Evolutionary conservation across 2,888 invertebrate species (phyloP).

Genomic region (Coenonympha glycerion): DNA sequence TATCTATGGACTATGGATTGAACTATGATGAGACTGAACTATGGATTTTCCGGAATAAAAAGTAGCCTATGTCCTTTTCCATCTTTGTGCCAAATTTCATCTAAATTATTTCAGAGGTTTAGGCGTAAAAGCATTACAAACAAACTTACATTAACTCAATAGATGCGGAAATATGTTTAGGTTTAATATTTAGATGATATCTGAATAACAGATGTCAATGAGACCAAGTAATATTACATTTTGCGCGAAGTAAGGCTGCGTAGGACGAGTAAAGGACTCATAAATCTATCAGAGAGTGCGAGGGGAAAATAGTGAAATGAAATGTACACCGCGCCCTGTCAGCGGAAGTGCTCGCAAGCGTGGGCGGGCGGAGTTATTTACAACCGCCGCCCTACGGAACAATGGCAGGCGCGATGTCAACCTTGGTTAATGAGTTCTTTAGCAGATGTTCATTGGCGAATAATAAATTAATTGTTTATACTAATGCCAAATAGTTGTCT

Average conservation of each 20-base stretch:
- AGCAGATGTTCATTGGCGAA: slow-evolving; percentile 7
- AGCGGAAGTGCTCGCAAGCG: slow-evolving; percentile 42
- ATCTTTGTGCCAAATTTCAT: no score
- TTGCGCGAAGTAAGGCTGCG: slow-evolving; percentile 37
- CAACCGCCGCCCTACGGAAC: slow-evolving; percentile 17
- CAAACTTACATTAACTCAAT: no score
- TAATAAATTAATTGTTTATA: neutral
- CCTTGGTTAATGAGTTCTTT: slow-evolving; percentile 12
- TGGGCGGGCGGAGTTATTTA: slow-evolving; percentile 50
- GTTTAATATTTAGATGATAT: no score
- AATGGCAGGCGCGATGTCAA: slow-evolving; percentile 16
- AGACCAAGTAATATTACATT: slow-evolving; percentile 17
- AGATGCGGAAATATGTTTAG: no score
- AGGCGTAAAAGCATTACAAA: no score
- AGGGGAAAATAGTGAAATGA: slow-evolving; percentile 54
- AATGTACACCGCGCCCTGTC: slow-evolving; percentile 37
- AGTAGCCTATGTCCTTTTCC: no score
- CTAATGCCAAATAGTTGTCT: neutral
- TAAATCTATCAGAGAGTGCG: slow-evolving; percentile 60
- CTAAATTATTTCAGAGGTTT: no score
- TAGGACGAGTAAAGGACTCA: slow-evolving; percentile 51
- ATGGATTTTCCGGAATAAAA: no score
- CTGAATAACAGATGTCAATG: neutral
- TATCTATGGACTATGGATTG: no score
- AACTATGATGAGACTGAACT: no score